phyloP scores from a whole-genome alignment of 1,140 invertebrate species.

The Gryon sp. region DNA sequence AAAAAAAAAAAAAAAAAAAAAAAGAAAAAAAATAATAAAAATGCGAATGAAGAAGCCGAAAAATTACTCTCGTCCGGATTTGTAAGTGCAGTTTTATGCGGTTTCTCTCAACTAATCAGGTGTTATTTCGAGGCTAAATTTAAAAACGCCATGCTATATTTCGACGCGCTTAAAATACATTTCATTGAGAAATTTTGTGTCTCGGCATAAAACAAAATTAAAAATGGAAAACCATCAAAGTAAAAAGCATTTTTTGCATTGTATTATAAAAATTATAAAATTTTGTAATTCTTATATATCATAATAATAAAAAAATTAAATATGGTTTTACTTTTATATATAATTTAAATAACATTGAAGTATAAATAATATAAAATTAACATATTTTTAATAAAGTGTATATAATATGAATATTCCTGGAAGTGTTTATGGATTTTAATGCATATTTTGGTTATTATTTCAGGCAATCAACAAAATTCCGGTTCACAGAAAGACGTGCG shows the following conservation, averaged over 20 bases:
- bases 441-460: conserved; percentile 38
- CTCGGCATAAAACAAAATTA: background rate
- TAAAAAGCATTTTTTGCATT: background rate
- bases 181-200: conserved; percentile 13
- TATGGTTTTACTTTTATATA: too few relatives aligned
- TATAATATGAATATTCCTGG: too few relatives aligned
- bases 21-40: too few relatives aligned
- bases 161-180: conserved; percentile 18
- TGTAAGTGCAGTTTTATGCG: conserved; percentile 43
- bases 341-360: too few relatives aligned
- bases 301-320: too few relatives aligned
- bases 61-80: conserved; percentile 27
- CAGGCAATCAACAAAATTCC: conserved; percentile 71
- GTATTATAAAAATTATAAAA: background rate
- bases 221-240: background rate
- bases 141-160: conserved; percentile 15
- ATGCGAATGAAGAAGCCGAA: too few relatives aligned
- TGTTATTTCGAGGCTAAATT: conserved; percentile 26
- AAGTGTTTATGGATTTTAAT: background rate
- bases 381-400: background rate
- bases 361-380: background rate
- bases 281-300: too few relatives aligned
- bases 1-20: conserved; percentile 24
- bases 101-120: conserved; percentile 27
- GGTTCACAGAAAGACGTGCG: conserved; percentile 72